Evolutionary conservation across 1,140 invertebrate species (phyloP).

Genomic region (Drosophila malerkotliana): DNA sequence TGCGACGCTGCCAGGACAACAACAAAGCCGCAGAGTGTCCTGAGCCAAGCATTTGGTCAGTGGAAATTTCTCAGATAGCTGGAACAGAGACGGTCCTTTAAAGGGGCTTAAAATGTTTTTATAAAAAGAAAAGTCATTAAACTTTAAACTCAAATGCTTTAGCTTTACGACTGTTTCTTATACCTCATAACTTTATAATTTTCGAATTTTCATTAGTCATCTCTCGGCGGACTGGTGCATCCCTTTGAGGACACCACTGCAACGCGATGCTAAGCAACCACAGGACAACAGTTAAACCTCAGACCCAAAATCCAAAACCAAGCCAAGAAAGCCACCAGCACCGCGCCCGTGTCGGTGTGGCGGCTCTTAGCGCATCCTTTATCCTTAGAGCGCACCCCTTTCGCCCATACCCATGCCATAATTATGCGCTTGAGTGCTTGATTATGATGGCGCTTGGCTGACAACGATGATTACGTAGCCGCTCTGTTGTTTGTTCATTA

Average conservation of each 20-base stretch:
- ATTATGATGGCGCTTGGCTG: constrained; percentile 68
- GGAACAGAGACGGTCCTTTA: constrained; percentile 11
- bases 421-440: constrained; percentile 74
- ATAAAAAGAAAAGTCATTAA: no score
- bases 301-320: constrained; percentile 35
- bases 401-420: constrained; percentile 45
- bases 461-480: constrained; percentile 76
- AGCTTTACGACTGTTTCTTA: no score
- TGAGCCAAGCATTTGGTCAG: constrained; percentile 28
- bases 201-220: background rate
- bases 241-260: constrained; percentile 36
- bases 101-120: background rate
- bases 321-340: constrained; percentile 28
- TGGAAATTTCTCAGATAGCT: constrained; percentile 8
- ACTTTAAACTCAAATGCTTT: no score
- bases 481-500: constrained; percentile 77
- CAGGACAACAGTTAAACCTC: constrained; percentile 43
- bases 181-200: background rate
- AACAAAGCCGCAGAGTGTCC: constrained; percentile 19
- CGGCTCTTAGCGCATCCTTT: constrained; percentile 10
- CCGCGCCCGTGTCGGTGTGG: constrained; percentile 16
- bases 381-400: background rate
- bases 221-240: no score
- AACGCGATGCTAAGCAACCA: constrained; percentile 16
- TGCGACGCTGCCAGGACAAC: constrained; percentile 21